phyloP scores from a whole-genome alignment of 2,797 vertebrate species.

The Cyprinodon diabolis region DNA sequence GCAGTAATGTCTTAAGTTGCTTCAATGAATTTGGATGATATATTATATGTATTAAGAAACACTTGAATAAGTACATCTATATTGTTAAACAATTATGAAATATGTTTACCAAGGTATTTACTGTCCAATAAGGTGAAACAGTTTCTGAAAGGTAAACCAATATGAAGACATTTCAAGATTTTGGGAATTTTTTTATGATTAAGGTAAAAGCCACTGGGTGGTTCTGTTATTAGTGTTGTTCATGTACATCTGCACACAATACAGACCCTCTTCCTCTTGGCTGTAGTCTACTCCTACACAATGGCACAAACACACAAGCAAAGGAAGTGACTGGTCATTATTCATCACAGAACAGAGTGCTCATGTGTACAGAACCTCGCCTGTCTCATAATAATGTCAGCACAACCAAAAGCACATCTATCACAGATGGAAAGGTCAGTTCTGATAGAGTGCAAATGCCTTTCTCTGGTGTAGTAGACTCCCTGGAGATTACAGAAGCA shows the following conservation, averaged over 20 bases:
- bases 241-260: constrained; percentile 17
- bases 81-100: too few relatives aligned
- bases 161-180: neutral
- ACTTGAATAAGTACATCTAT: too few relatives aligned
- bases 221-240: constrained; percentile 30
- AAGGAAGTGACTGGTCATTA: constrained; percentile 55
- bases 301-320: constrained; percentile 46
- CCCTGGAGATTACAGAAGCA: constrained; percentile 59
- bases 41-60: too few relatives aligned
- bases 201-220: constrained; percentile 7
- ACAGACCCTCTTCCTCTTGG: constrained; percentile 43
- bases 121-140: too few relatives aligned
- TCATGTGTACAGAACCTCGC: constrained; percentile 26
- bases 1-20: too few relatives aligned
- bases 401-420: constrained; percentile 35
- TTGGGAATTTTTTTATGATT: neutral
- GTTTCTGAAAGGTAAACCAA: too few relatives aligned
- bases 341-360: constrained; percentile 36
- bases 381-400: constrained; percentile 35
- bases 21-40: too few relatives aligned
- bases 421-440: constrained; percentile 61
- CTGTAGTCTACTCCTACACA: constrained; percentile 25
- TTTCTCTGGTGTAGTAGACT: constrained; percentile 35
- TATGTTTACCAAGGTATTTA: too few relatives aligned
- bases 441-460: constrained; percentile 50